phyloP scores from a whole-genome alignment of 2,888 invertebrate genomes.

The Acheta domesticus region DNA sequence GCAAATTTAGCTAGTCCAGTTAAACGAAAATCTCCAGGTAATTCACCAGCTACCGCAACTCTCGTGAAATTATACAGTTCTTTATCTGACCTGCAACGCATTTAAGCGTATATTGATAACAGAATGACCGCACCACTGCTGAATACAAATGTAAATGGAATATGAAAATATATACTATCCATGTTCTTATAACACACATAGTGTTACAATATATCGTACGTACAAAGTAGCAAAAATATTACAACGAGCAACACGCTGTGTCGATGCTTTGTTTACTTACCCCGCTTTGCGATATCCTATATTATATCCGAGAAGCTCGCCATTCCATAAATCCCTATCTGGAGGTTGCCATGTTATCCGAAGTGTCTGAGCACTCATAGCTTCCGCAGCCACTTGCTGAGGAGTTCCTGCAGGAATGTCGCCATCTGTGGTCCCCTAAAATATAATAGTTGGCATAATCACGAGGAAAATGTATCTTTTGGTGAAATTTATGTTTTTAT shows the following conservation, averaged over 20 bases:
- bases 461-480: too few relatives aligned
- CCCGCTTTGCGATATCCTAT: constrained; percentile 50
- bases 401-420: constrained; percentile 71
- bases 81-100: constrained; percentile 26
- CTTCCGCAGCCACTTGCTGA: constrained; percentile 61
- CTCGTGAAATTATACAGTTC: constrained; percentile 36
- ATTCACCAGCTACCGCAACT: constrained; percentile 35
- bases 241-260: too few relatives aligned
- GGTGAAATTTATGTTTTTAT: too few relatives aligned
- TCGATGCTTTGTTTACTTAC: constrained; percentile 37
- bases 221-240: too few relatives aligned
- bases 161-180: too few relatives aligned
- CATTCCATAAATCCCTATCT: constrained; percentile 68
- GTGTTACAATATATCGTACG: too few relatives aligned
- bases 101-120: too few relatives aligned
- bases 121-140: too few relatives aligned
- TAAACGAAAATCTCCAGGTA: constrained; percentile 34
- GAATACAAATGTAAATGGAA: too few relatives aligned
- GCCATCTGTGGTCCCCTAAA: constrained; percentile 48
- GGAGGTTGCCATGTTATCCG: constrained; percentile 75
- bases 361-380: constrained; percentile 67
- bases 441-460: not conserved
- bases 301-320: constrained; percentile 69
- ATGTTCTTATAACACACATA: too few relatives aligned
- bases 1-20: constrained; percentile 42